Conservation (phyloP, 2,797 vertebrate genomes). For the Lacerta bilineata region DNA sequence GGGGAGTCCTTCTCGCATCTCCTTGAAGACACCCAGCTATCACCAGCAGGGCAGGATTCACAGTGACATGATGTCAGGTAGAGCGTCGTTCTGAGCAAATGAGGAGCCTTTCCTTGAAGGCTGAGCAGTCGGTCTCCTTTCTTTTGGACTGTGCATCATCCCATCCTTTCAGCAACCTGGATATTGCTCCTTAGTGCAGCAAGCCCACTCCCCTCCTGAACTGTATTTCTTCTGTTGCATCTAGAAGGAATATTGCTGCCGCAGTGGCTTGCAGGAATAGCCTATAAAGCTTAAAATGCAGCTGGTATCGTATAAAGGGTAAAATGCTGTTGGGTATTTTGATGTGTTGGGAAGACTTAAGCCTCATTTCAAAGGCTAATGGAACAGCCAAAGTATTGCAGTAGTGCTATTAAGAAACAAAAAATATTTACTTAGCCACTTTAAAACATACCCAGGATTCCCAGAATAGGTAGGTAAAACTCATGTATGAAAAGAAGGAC, state of each 20-base stretch:
- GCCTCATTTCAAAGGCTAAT: background rate
- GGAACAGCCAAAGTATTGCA: background rate
- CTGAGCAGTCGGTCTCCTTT: background rate
- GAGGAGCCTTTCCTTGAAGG: background rate
- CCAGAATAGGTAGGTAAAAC: background rate
- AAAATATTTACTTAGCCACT: conserved; percentile 7
- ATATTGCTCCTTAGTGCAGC: background rate
- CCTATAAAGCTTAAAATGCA: background rate
- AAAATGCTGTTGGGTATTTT: background rate
- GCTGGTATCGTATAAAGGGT: background rate
- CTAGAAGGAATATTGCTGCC: background rate
- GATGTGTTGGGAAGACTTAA: background rate
- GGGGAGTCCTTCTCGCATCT: background rate
- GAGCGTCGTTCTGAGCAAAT: background rate
- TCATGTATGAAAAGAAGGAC: background rate
- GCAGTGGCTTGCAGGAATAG: background rate
- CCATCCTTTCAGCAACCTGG: background rate
- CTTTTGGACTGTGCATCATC: background rate
- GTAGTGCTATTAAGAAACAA: background rate
- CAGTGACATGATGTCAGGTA: background rate
- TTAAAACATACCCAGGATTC: background rate
- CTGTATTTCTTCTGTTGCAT: background rate
- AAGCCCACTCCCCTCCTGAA: background rate
- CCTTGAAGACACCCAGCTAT: conserved; percentile 6
- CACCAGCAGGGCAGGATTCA: background rate